phyloP scores from a whole-genome alignment of 2,797 vertebrate species.

The Lepus townsendii region DNA sequence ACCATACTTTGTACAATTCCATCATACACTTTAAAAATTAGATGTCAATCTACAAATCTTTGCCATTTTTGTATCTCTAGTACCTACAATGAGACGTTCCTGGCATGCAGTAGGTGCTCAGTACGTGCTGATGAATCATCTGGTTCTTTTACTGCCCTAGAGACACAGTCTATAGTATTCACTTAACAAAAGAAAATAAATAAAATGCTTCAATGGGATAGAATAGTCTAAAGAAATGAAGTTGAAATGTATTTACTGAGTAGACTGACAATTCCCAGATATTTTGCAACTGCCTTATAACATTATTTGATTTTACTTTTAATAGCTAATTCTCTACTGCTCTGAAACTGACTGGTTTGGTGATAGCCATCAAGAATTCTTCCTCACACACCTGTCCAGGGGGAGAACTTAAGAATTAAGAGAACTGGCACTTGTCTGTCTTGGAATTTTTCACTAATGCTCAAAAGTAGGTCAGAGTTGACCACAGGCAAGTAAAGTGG shows the following conservation, averaged over 20 bases:
- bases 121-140: not conserved
- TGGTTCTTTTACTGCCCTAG: not conserved
- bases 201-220: not conserved
- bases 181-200: not conserved
- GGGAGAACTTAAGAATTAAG: not conserved
- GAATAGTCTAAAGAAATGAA: slow-evolving; percentile 2
- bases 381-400: not conserved
- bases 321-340: not conserved
- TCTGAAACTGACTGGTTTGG: not conserved
- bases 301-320: not conserved
- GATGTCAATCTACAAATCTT: not conserved
- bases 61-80: not conserved
- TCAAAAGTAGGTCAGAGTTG: slow-evolving; percentile 72
- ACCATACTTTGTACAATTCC: not conserved
- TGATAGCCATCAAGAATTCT: not conserved
- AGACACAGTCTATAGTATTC: not conserved
- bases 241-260: not conserved
- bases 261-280: slow-evolving; percentile 13
- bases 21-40: slow-evolving; percentile 22
- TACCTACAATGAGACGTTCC: not conserved
- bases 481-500: slow-evolving; percentile 13
- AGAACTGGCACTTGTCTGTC: not conserved
- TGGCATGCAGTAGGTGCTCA: not conserved
- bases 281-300: not conserved
- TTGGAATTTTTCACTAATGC: slow-evolving; percentile 33